phyloP scores from a whole-genome alignment of 2,888 invertebrate species.

The Eumacrocentrus americanus region DNA sequence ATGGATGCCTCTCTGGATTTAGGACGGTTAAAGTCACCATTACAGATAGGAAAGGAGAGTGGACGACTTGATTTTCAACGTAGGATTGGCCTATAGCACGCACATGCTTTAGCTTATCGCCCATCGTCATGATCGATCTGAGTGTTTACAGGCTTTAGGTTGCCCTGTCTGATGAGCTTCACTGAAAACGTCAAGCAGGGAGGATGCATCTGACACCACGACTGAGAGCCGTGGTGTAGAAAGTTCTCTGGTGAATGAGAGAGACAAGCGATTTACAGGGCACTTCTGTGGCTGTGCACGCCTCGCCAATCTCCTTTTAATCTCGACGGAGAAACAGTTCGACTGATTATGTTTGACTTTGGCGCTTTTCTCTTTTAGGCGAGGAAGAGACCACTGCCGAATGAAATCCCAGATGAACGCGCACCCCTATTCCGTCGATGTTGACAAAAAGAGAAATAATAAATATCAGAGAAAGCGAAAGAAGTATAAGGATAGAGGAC shows the following conservation, averaged over 20 bases:
- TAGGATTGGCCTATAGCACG: constrained; percentile 3
- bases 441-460: constrained; percentile 12
- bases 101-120: constrained; percentile 11
- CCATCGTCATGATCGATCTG: constrained; percentile 2
- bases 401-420: not conserved
- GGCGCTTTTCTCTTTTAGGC: constrained; percentile 45
- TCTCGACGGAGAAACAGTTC: constrained; percentile 39
- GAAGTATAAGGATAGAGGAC: constrained; percentile 13
- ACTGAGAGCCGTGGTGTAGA: not conserved
- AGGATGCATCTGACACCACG: not conserved
- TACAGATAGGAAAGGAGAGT: too few species aligned
- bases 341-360: constrained; percentile 52
- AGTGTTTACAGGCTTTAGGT: constrained; percentile 1
- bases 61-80: constrained; percentile 5
- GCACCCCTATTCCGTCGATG: not conserved
- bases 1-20: too few species aligned
- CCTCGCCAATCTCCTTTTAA: constrained; percentile 31
- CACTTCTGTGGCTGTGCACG: too few species aligned
- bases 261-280: too few species aligned
- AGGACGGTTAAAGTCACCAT: too few species aligned
- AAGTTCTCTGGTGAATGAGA: constrained; percentile 10
- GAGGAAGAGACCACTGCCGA: not conserved
- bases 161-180: not conserved
- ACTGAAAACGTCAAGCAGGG: not conserved
- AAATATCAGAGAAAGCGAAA: constrained; percentile 1